Percentiles rank a stretch among this genome's conserved stretches.
Evolutionary conservation across 2,113 vertebrate genomes (phyloP).

Genomic region (Hoplias malabaricus): DNA sequence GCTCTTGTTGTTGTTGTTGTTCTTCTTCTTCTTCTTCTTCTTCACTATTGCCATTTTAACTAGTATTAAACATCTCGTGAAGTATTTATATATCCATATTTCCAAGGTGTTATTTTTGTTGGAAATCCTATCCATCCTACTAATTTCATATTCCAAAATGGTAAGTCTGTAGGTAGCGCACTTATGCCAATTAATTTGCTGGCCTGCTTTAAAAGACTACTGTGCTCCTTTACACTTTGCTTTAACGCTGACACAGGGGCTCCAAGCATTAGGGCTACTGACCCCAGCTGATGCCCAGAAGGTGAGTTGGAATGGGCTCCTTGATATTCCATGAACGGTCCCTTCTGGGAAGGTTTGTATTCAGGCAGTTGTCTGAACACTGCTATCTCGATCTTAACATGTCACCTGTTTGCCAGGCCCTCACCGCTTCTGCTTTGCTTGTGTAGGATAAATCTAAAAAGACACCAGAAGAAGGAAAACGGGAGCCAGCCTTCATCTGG

Average conservation of each 20-base stretch:
- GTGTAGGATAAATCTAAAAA: constrained; percentile 74
- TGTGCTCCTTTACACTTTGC: constrained; percentile 12
- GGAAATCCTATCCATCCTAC: no score
- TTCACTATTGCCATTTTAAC: no score
- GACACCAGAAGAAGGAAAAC: constrained; percentile 53
- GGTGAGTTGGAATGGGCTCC: constrained; percentile 27
- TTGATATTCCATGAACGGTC: background rate
- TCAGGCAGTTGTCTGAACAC: constrained; percentile 11
- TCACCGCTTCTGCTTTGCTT: constrained; percentile 69
- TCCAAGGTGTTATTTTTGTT: no score
- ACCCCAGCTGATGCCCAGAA: constrained; percentile 2
- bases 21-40: no score
- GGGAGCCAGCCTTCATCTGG: constrained; percentile 55
- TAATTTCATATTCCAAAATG: background rate
- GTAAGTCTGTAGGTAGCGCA: background rate
- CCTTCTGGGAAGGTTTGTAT: constrained; percentile 32
- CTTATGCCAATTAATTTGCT: background rate
- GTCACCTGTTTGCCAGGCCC: constrained; percentile 20
- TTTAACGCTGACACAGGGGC: constrained; percentile 16
- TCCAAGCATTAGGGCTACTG: constrained; percentile 6
- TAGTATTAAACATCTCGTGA: no score
- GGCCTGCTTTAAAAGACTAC: background rate
- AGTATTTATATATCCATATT: no score
- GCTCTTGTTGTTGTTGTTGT: no score
- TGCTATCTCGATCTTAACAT: constrained; percentile 16